Percentiles rank a stretch among this genome's conserved stretches.
phyloP scores from a whole-genome alignment of 30 jellyfish, hydroid and myxozoan genomes.

The Aurelia aurita region DNA sequence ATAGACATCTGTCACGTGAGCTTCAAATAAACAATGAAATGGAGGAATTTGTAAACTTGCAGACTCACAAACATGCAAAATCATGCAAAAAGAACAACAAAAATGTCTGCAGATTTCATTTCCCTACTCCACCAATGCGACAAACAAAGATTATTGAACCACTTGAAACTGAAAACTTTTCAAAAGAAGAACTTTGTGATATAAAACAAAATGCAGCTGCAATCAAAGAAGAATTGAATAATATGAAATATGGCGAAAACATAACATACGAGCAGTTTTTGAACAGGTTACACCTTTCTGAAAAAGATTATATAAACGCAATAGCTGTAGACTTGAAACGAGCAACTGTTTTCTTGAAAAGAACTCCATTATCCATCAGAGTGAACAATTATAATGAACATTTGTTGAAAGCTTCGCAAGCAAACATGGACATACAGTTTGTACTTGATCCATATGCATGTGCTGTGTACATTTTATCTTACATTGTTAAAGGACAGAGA shows the following conservation, averaged over 20 bases:
- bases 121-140: constrained; percentile 47
- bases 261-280: constrained; percentile 11
- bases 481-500: constrained; percentile 21
- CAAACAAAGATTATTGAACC: constrained; percentile 16
- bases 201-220: neutral
- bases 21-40: neutral
- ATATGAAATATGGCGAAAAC: constrained; percentile 24
- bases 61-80: constrained; percentile 63
- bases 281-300: neutral
- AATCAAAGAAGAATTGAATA: neutral
- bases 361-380: neutral
- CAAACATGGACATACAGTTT: too few species aligned
- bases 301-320: neutral
- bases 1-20: constrained; percentile 12
- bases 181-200: neutral
- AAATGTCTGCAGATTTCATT: constrained; percentile 44
- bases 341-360: neutral
- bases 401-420: constrained; percentile 30
- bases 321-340: neutral
- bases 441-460: constrained; percentile 50
- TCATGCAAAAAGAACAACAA: constrained; percentile 41
- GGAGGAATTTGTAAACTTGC: constrained; percentile 12
- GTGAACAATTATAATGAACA: constrained; percentile 2
- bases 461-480: constrained; percentile 30
- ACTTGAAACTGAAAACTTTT: neutral